Evolutionary conservation across 2,888 invertebrate genomes (phyloP).

Genomic region (Diplolepis rosae): DNA sequence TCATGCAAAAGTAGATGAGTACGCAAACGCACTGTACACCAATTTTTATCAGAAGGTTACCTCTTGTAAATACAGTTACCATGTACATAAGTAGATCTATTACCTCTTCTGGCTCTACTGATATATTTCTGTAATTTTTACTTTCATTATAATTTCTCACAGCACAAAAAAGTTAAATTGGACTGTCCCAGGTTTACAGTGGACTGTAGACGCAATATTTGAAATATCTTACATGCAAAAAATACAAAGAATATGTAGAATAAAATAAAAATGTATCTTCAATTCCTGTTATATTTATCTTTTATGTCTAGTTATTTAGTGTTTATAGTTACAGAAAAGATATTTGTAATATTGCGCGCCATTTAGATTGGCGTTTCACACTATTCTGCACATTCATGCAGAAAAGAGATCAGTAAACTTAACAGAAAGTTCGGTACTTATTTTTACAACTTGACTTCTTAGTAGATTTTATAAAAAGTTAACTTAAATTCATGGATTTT

Average conservation of each 20-base stretch:
- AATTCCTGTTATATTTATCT: not conserved
- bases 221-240: not conserved
- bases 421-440: too few species aligned
- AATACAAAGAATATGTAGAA: not conserved
- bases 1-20: constrained; percentile 21
- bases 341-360: constrained; percentile 10
- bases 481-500: too few species aligned
- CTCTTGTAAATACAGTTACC: not conserved
- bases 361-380: not conserved
- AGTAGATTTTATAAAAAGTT: too few species aligned
- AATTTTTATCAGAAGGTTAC: constrained; percentile 2
- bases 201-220: constrained; percentile 14
- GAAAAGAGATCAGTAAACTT: too few species aligned
- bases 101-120: not conserved
- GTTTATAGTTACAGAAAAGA: not conserved
- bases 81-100: not conserved
- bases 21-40: constrained; percentile 22
- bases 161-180: not conserved
- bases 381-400: too few species aligned
- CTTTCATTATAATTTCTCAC: not conserved
- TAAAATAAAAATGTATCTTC: not conserved
- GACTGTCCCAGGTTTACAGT: not conserved
- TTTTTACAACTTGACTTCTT: too few species aligned
- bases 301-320: not conserved
- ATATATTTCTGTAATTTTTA: not conserved